These are phyloP conservation scores for Arctia plantaginis DNA, from an alignment of 2,888 invertebrate species.

Conservation along the genomic window DNA sequence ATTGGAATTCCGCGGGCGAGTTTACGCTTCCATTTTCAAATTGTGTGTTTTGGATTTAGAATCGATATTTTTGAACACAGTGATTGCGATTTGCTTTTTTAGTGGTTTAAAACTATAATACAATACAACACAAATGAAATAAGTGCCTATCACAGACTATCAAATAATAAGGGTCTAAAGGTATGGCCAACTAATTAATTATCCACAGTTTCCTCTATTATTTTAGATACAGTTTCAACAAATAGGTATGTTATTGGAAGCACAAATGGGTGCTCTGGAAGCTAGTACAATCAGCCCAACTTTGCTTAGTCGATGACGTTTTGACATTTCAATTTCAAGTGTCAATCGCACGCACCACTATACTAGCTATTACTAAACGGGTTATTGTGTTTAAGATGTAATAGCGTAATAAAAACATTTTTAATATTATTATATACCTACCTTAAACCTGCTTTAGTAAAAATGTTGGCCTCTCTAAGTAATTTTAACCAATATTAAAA, in stretches of 20 bases:
- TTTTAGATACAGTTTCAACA: not conserved
- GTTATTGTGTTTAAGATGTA: not conserved
- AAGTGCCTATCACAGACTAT: not conserved
- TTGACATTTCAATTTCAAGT: not conserved
- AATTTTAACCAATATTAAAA: too few species aligned
- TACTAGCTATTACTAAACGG: not conserved
- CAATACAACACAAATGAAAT: not conserved
- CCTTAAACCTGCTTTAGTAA: too few species aligned
- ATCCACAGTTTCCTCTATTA: not conserved
- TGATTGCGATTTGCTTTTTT: slow-evolving; percentile 6
- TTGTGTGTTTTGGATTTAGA: slow-evolving; percentile 69
- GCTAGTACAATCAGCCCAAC: not conserved
- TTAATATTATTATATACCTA: too few species aligned
- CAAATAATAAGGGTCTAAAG: too few species aligned
- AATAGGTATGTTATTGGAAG: not conserved
- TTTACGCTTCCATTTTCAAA: slow-evolving; percentile 77
- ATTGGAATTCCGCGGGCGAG: slow-evolving; percentile 84
- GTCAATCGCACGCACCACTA: not conserved
- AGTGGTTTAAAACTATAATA: too few species aligned
- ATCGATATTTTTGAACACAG: slow-evolving; percentile 53
- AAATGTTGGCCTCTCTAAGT: too few species aligned
- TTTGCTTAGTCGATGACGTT: not conserved
- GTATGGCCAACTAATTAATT: not conserved
- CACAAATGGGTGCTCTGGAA: not conserved
- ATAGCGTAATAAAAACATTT: too few species aligned